Percentiles rank a stretch among this genome's conserved stretches.
phyloP scores from a whole-genome alignment of 2,888 invertebrate species.

The Endotricha flammealis region DNA sequence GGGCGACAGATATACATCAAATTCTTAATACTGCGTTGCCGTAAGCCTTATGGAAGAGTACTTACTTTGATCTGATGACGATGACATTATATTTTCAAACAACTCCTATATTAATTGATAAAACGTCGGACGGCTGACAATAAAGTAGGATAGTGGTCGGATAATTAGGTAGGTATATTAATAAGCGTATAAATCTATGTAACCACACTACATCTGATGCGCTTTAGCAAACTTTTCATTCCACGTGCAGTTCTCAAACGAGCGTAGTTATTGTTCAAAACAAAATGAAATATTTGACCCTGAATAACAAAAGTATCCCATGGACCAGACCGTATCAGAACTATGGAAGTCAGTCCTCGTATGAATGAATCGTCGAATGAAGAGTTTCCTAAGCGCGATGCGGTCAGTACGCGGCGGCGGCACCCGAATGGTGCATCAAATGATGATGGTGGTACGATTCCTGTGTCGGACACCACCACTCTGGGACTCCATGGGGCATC shows the following conservation, averaged over 20 bases:
- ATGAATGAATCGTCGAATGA: constrained; percentile 54
- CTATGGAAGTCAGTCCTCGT: constrained; percentile 10
- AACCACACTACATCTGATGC: constrained; percentile 38
- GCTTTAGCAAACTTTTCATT: constrained; percentile 74
- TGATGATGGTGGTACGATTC: constrained; percentile 78
- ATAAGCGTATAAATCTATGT: constrained; percentile 60
- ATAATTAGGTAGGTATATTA: constrained; percentile 44
- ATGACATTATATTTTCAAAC: too few species aligned
- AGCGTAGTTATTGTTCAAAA: too few species aligned
- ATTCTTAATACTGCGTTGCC: too few species aligned
- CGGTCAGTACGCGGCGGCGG: constrained; percentile 87
- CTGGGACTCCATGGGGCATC: constrained; percentile 74
- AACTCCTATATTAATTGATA: constrained; percentile 20
- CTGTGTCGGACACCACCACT: constrained; percentile 73
- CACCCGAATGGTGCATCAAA: constrained; percentile 82
- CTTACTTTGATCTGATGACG: too few species aligned
- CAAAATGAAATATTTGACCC: neutral
- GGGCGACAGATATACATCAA: too few species aligned
- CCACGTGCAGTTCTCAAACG: constrained; percentile 34
- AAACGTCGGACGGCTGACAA: constrained; percentile 56
- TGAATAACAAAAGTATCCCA: constrained; percentile 5
- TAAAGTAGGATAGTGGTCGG: constrained; percentile 46
- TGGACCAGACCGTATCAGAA: too few species aligned
- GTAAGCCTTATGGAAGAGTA: too few species aligned
- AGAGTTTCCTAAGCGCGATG: constrained; percentile 76